Evolutionary conservation across 2,113 vertebrate genomes (phyloP).

Genomic region (Nicator chloris): DNA sequence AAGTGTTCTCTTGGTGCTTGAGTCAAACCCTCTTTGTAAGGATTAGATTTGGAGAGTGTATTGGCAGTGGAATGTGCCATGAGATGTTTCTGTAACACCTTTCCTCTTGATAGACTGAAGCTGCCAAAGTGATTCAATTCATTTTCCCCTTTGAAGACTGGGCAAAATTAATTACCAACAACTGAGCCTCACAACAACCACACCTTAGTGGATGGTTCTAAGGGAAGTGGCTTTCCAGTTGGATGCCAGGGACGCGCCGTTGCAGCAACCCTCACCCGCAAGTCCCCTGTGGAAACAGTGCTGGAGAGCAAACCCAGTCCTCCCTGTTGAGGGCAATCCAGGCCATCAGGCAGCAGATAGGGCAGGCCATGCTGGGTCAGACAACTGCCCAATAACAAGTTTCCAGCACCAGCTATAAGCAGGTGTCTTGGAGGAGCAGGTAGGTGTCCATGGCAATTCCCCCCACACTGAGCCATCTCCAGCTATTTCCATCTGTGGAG

Average conservation of each 20-base stretch:
- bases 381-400: background rate
- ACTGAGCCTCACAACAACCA: background rate
- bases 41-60: background rate
- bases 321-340: background rate
- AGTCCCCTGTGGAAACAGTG: background rate
- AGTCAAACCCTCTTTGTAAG: background rate
- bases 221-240: background rate
- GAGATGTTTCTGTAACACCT: background rate
- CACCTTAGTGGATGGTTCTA: background rate
- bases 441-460: fast-evolving
- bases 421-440: background rate
- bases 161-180: background rate
- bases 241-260: fast-evolving
- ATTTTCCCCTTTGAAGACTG: background rate
- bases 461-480: background rate
- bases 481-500: background rate
- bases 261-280: fast-evolving
- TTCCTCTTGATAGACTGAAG: background rate
- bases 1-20: background rate
- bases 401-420: background rate
- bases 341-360: background rate
- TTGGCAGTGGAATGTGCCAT: background rate
- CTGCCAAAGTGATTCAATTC: background rate
- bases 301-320: background rate
- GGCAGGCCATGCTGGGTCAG: background rate